Evolutionary conservation across 2,797 vertebrate genomes (phyloP).

Genomic region (Pampus argenteus): DNA sequence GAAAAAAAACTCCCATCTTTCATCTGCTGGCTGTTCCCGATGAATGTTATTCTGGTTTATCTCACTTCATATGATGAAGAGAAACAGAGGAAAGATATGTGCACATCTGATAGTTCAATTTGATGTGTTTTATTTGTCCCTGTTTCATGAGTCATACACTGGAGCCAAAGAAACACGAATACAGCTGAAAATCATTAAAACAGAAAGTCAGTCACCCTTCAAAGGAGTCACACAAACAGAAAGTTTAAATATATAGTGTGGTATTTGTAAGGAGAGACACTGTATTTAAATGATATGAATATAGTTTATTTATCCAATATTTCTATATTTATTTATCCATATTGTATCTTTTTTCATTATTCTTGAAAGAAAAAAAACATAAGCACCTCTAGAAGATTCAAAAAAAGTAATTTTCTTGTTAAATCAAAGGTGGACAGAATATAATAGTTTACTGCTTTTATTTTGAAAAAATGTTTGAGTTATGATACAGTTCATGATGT

Average conservation of each 20-base stretch:
- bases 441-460: neutral
- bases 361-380: neutral
- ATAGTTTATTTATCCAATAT: neutral
- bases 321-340: neutral
- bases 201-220: neutral
- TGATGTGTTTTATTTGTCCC: slow-evolving; percentile 1
- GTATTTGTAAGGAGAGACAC: neutral
- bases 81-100: neutral
- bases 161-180: neutral
- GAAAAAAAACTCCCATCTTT: neutral
- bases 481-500: neutral
- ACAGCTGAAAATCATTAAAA: slow-evolving; percentile 20
- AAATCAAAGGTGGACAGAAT: too few species aligned
- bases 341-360: neutral
- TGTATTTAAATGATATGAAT: neutral
- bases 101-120: slow-evolving; percentile 6
- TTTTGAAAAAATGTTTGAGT: neutral
- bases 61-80: slow-evolving; percentile 6
- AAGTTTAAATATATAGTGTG: too few species aligned
- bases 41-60: slow-evolving; percentile 39
- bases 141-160: neutral
- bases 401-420: neutral
- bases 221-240: neutral
- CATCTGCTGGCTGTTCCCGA: slow-evolving; percentile 18
- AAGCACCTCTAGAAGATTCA: neutral